Evolutionary conservation across 2,113 vertebrate species (phyloP), one percentile per base, ranked within the genome.

Genomic region (Podarcis muralis): DNA sequence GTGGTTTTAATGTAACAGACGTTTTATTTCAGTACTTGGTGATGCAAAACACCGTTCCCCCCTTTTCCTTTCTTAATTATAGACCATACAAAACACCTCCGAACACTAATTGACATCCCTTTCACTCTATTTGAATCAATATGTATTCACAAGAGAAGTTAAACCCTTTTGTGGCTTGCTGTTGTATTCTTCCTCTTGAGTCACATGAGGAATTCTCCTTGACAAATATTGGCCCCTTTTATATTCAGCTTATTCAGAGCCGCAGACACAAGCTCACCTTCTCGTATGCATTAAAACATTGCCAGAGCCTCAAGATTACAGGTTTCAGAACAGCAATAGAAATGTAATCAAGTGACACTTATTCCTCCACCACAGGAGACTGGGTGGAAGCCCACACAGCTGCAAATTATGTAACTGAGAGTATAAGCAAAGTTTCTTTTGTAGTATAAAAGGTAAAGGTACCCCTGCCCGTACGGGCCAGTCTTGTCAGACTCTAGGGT

Each of bases 81-180:
- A 96, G 91, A 94, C 94, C 53, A 96, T 95, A 18, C 62, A 40
- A 83, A 35, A 43, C 32, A 62, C 95, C 95, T 96, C 92, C 95
- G 93, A 94, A 95, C 90, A 74, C 93, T 97, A 97, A 96, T 96
- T 96, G 96, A 93, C 95, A 95, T 94, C 92, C 92, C 96, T 94
- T 96, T 89, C 90, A 91, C 89, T 93, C 89, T 83, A 18, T 92
- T 90, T 90, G 91, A 96, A 95, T 92, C 92, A 94, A 94, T 95
- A 91, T 92, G 95, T 95, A 95, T 91, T 94, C 83, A 92, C 93
- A 95, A 93, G 91, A 92, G 96, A 95, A 93, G 82, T 88, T 86
- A 93, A 93, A 87, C 86, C 85, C 93, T 53, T 53, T 90, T 77
- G 78, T 83, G 75, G 32, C 94, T 32, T 92, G 89, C 83, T 89